Base-by-base conservation (phyloP, 2,888 invertebrate species). In the Agriopis leucophaearia region DNA sequence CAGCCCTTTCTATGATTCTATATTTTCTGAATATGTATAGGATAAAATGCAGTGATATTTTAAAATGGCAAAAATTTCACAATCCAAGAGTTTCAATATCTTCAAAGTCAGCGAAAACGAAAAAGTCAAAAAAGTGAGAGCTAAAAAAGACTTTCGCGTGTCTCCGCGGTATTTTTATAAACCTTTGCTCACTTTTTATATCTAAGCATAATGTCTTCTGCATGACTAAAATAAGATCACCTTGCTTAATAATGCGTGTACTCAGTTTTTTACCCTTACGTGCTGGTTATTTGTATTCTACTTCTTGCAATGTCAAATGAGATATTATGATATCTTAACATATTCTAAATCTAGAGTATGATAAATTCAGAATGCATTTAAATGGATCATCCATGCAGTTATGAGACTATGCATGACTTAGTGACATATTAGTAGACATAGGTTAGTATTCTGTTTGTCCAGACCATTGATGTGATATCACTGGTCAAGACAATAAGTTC, bases 331-430 rank as follows among this genome's bases (percentile, higher is more conserved):
- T 15, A n/a, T 52, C 13, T 18, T 10, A 16, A 40, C 18, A 16
- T 18, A 36, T 15, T 16, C 16, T 9, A 59, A 40, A 48, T 50
- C 8, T 18, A 50, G 27, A 40, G 12, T 40, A 59, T 58, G 55
- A 55, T 47, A 62, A 51, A 45, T 64, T 35, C 56, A 42, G 2
- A 51, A 64, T 57, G 50, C 45, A 64, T 64, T 35, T 40, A 47
- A 64, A 64, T 64, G 27, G 64, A 35, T 56, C 42, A 50, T 36
- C 5, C 15, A 36, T 50, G n/a, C 44, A 48, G n/a, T 61, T 42
- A 45, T 12, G 35, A 45, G 10, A 27, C 35, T 44, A 42, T 52
- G 45, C n/a, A n/a, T n/a, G n/a, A n/a, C n/a, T n/a, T n/a, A n/a
- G n/a, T n/a, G n/a, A n/a, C n/a, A n/a, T n/a, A n/a, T n/a, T n/a